Evolutionary conservation across 2,113 vertebrate genomes (phyloP).

Genomic region (Cariama cristata): DNA sequence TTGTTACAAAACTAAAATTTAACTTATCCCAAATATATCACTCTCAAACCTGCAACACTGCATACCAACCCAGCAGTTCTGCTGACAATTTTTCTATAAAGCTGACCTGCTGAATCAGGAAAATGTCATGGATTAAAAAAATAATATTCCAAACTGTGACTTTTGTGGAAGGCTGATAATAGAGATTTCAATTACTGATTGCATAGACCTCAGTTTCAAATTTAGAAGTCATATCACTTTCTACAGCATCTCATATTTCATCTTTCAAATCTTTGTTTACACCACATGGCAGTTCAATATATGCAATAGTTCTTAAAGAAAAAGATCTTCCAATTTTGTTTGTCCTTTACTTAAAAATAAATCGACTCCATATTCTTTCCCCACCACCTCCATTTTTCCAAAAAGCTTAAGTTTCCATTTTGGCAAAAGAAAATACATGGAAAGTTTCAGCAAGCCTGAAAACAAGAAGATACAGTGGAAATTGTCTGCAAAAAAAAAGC

Average conservation of each 20-base stretch:
- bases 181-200: background rate
- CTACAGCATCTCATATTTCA: background rate
- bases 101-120: background rate
- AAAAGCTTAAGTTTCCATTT: background rate
- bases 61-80: background rate
- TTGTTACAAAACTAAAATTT: background rate
- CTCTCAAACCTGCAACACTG: background rate
- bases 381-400: background rate
- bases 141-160: background rate
- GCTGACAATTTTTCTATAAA: background rate
- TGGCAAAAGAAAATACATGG: background rate
- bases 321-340: background rate
- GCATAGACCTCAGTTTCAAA: background rate
- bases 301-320: background rate
- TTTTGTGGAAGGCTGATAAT: background rate
- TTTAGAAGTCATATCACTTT: conserved; percentile 28
- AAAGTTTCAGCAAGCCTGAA: background rate
- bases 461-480: background rate
- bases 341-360: background rate
- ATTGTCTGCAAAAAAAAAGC: background rate
- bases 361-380: background rate
- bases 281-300: background rate
- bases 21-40: background rate
- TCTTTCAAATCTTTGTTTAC: background rate
- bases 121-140: background rate